These are phyloP conservation scores for Melanotaenia nigrans DNA, from an alignment of 2,797 vertebrate species.

Conservation along the genomic window DNA sequence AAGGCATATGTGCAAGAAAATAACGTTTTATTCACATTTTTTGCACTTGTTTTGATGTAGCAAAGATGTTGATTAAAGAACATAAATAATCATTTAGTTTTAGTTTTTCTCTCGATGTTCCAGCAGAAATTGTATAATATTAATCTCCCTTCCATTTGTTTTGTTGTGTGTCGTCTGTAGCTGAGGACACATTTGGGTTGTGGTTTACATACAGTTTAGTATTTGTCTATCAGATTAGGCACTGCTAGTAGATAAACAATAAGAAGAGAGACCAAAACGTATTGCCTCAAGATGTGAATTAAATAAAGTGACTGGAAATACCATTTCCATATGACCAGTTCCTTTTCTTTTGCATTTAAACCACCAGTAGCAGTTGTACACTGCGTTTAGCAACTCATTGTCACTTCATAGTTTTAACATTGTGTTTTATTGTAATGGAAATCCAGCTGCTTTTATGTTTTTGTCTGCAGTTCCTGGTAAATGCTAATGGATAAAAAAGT, in stretches of 20 bases:
- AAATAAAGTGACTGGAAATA: background rate
- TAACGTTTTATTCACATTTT: background rate
- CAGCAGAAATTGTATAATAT: conserved; percentile 46
- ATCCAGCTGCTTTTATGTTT: background rate
- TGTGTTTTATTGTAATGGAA: background rate
- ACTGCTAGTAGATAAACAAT: background rate
- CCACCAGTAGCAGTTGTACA: background rate
- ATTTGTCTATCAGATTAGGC: conserved; percentile 31
- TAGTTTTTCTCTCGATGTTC: conserved; percentile 22
- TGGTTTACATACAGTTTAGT: conserved; percentile 15
- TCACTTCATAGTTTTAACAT: background rate
- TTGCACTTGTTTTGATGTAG: conserved; percentile 14
- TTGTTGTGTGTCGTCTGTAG: conserved; percentile 6
- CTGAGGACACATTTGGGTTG: conserved; percentile 29
- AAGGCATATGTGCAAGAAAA: conserved; percentile 5
- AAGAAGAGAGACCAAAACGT: background rate
- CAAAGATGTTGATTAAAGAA: conserved; percentile 6
- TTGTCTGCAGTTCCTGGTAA: background rate
- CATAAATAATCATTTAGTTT: conserved; percentile 40
- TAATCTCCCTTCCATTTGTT: conserved; percentile 31
- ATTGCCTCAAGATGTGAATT: background rate
- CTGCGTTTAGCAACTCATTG: background rate
- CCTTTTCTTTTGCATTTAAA: background rate
- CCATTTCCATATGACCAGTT: too few species aligned
- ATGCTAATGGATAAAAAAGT: background rate